Evolutionary conservation across 2,113 vertebrate species (phyloP).

Genomic region (Hystrix cristata): DNA sequence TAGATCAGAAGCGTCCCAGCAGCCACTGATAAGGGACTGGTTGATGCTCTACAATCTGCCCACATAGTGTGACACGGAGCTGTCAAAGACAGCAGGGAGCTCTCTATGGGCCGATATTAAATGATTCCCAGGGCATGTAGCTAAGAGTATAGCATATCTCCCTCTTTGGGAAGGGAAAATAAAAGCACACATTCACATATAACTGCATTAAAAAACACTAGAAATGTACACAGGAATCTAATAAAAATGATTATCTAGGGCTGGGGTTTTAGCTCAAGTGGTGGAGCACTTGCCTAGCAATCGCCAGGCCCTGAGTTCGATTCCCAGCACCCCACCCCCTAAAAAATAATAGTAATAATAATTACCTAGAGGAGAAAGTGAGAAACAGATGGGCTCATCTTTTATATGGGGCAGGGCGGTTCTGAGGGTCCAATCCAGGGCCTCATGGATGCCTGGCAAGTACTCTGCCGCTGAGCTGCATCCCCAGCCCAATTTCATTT

Average conservation of each 20-base stretch:
- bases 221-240: background rate
- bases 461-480: background rate
- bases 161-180: background rate
- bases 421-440: background rate
- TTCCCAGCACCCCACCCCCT: no score
- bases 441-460: background rate
- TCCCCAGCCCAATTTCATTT: background rate
- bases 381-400: no score
- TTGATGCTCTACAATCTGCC: background rate
- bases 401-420: background rate
- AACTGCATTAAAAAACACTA: slow-evolving; percentile 20
- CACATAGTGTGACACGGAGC: no score
- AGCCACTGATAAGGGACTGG: background rate
- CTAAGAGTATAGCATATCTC: background rate
- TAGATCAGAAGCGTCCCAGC: background rate
- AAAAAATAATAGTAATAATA: no score
- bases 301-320: no score
- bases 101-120: background rate
- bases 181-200: background rate
- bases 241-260: background rate
- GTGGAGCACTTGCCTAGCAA: no score
- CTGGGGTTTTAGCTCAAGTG: no score
- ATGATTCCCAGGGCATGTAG: no score
- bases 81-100: background rate
- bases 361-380: background rate